Percentiles rank a stretch among this genome's conserved stretches.
phyloP scores from a whole-genome alignment of 2,797 vertebrate genomes.

The Typhlichthys subterraneus region DNA sequence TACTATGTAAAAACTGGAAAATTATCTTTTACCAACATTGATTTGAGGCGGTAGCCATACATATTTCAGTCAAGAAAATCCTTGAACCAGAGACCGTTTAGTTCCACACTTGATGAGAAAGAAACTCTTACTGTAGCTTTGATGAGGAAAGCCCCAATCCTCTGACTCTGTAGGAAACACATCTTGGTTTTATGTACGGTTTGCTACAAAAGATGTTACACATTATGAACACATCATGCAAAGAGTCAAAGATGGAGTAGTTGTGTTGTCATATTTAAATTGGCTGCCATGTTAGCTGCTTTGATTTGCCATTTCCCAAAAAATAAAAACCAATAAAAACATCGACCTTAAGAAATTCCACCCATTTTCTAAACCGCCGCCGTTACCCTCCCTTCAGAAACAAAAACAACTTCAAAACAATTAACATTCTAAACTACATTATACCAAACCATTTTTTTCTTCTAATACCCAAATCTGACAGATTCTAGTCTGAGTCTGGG shows the following conservation, averaged over 20 bases:
- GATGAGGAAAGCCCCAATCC: constrained; percentile 31
- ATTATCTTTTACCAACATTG: too few relatives aligned
- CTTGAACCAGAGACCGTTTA: too few relatives aligned
- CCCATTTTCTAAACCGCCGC: constrained; percentile 46
- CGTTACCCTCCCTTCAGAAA: constrained; percentile 49
- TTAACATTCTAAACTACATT: constrained; percentile 65
- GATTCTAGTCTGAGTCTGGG: constrained; percentile 57
- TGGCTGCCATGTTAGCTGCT: constrained; percentile 59
- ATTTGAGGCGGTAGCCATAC: not conserved
- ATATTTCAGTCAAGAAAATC: too few relatives aligned
- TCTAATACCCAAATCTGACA: constrained; percentile 59
- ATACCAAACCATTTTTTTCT: constrained; percentile 67
- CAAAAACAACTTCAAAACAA: constrained; percentile 41
- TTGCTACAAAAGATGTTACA: constrained; percentile 82
- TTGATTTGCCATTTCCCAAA: constrained; percentile 55
- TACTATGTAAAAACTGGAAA: too few relatives aligned
- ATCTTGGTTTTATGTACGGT: constrained; percentile 59
- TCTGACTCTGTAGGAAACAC: constrained; percentile 19
- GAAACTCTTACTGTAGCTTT: constrained; percentile 38
- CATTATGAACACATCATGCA: constrained; percentile 81
- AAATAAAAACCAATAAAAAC: constrained; percentile 31
- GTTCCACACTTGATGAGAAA: constrained; percentile 22
- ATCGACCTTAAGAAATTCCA: constrained; percentile 49
- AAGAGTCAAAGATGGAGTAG: constrained; percentile 74
- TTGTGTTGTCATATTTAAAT: constrained; percentile 52